Percentiles rank a stretch among this genome's conserved stretches.
Evolutionary conservation across 2,113 vertebrate genomes (phyloP).

Genomic region (Chrysochloris asiatica): DNA sequence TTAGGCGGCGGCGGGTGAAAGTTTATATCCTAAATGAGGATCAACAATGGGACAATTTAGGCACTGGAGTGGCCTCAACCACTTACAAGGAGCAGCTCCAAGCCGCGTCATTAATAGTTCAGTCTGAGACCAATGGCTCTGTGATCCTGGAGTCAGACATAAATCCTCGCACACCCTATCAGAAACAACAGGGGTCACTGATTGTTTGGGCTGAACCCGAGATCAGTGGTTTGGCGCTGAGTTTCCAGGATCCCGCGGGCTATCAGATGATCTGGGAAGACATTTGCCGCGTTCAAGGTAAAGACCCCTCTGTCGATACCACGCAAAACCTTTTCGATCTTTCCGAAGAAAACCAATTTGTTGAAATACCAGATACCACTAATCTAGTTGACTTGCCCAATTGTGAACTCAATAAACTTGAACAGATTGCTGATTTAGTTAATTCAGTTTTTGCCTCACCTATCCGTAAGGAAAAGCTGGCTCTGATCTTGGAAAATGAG

Average conservation of each 20-base stretch:
- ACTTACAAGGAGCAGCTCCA: constrained; percentile 88
- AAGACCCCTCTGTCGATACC: constrained; percentile 90
- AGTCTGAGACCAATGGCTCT: constrained; percentile 90
- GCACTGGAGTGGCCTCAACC: constrained; percentile 89
- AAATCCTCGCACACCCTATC: constrained; percentile 91
- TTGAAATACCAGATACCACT: constrained; percentile 89
- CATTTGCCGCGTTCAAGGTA: constrained; percentile 93
- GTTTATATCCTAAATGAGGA: constrained; percentile 91
- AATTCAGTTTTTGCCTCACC: constrained; percentile 90
- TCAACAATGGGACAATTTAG: constrained; percentile 90
- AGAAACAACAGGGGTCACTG: constrained; percentile 87
- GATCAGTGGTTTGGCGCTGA: constrained; percentile 87
- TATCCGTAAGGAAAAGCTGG: constrained; percentile 90
- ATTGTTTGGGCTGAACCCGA: constrained; percentile 88
- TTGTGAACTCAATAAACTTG: constrained; percentile 91
- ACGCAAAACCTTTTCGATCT: constrained; percentile 90
- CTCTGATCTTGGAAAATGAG: constrained; percentile 90
- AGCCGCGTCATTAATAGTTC: constrained; percentile 89
- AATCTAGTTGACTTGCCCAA: constrained; percentile 88
- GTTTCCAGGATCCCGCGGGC: constrained; percentile 87
- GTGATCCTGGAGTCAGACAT: constrained; percentile 93
- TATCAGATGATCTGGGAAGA: constrained; percentile 91
- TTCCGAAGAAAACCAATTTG: constrained; percentile 90
- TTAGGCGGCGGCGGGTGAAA: constrained; percentile 88
- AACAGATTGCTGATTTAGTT: constrained; percentile 93